Percentiles rank a stretch among this genome's conserved stretches.
Evolutionary conservation across 1,140 invertebrate genomes (phyloP).

Genomic region (Periplaneta americana): DNA sequence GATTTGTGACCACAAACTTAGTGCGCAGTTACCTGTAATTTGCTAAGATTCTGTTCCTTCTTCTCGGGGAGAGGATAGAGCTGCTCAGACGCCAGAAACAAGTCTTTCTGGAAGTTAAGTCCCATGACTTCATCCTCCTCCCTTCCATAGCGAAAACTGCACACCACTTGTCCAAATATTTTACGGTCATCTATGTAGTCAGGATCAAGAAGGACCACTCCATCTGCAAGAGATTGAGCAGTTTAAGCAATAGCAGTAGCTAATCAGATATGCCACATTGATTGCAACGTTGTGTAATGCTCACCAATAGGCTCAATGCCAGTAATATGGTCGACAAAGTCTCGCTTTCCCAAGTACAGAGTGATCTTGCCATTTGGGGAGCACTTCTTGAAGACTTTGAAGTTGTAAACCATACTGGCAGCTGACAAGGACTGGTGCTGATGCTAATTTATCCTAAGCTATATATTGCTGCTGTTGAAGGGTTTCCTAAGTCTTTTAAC

Average conservation of each 20-base stretch:
- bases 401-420: constrained; percentile 73
- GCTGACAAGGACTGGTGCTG: not conserved
- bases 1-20: not conserved
- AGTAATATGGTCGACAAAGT: constrained; percentile 92
- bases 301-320: constrained; percentile 89
- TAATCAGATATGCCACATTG: not conserved
- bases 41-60: constrained; percentile 49
- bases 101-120: constrained; percentile 95
- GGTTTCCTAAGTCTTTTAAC: too few species aligned
- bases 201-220: constrained; percentile 88
- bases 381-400: constrained; percentile 93
- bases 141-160: constrained; percentile 95
- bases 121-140: constrained; percentile 99
- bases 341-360: constrained; percentile 90
- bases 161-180: constrained; percentile 90
- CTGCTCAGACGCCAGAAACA: constrained; percentile 82
- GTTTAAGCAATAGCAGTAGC: not conserved
- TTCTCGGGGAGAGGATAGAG: constrained; percentile 72
- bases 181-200: constrained; percentile 77
- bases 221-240: constrained; percentile 79
- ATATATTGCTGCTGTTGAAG: too few species aligned
- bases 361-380: constrained; percentile 93
- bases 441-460: too few species aligned
- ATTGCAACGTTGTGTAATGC: constrained; percentile 33
- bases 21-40: constrained; percentile 55